A percentile compares a stretch with the other conserved stretches of the same genome.
Evolutionary conservation across 2,797 vertebrate species (phyloP).

Genomic region (Phoxinus dragarum): DNA sequence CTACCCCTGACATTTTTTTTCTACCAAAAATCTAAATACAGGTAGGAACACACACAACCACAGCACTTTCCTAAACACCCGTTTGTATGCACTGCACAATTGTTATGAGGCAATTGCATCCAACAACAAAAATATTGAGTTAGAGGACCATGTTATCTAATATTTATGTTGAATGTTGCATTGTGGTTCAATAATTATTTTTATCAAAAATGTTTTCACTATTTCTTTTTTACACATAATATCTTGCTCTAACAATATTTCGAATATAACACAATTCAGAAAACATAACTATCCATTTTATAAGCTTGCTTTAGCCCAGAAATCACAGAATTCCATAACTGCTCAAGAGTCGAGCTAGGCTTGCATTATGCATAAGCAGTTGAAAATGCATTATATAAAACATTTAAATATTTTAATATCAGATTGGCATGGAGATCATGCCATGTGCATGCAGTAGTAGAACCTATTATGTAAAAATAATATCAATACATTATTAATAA

Average conservation of each 20-base stretch:
- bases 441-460: background rate
- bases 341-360: background rate
- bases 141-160: background rate
- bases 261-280: background rate
- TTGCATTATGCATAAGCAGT: slow-evolving; percentile 20
- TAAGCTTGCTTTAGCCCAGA: background rate
- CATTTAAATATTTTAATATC: background rate
- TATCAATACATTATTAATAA: background rate
- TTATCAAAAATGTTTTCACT: background rate
- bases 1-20: background rate
- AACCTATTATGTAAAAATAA: background rate
- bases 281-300: background rate
- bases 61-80: background rate
- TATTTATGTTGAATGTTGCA: background rate
- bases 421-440: background rate
- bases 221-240: background rate
- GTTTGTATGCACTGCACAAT: background rate
- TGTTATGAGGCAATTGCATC: too few relatives aligned
- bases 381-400: background rate
- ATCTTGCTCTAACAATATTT: too few relatives aligned
- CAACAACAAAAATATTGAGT: background rate
- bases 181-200: background rate
- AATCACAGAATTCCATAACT: background rate
- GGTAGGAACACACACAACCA: background rate
- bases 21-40: background rate